Evolutionary conservation across 1,140 invertebrate species (phyloP).

Genomic region (Stegodyphus dumicola): DNA sequence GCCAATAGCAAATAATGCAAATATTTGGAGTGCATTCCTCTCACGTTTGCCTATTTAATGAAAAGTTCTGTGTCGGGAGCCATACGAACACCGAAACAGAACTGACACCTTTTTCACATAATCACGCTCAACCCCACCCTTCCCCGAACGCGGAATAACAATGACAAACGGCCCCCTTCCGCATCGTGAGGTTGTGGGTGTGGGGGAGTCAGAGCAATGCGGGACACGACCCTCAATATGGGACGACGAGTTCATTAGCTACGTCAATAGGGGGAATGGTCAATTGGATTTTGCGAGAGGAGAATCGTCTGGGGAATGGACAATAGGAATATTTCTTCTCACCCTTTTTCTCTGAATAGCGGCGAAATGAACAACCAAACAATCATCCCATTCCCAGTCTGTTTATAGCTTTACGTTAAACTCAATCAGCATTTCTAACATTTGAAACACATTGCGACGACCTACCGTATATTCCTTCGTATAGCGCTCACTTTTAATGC

Average conservation of each 20-base stretch:
- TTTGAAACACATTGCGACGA: too few relatives aligned
- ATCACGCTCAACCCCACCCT: background rate
- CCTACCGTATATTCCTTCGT: too few relatives aligned
- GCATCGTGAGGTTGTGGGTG: conserved; percentile 2
- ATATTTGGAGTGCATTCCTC: too few relatives aligned
- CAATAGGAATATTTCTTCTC: conserved; percentile 30
- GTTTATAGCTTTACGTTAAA: too few relatives aligned
- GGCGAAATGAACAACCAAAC: too few relatives aligned
- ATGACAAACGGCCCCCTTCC: conserved; percentile 36
- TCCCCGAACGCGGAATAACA: conserved; percentile 4
- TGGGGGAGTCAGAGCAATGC: background rate
- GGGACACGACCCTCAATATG: conserved; percentile 14
- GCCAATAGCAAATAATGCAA: too few relatives aligned
- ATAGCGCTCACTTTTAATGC: too few relatives aligned
- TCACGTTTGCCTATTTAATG: too few relatives aligned
- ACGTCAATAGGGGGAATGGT: conserved; percentile 50
- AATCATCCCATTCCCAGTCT: too few relatives aligned
- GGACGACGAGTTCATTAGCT: conserved; percentile 54
- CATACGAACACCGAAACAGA: background rate
- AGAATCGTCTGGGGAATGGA: conserved; percentile 48
- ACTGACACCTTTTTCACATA: conserved; percentile 35
- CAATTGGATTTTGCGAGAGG: conserved; percentile 53
- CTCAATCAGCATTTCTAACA: too few relatives aligned
- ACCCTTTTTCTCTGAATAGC: conserved; percentile 14
- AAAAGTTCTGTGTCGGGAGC: too few relatives aligned